A percentile compares a stretch with the other conserved stretches of the same genome.
Evolutionary conservation across 2,113 vertebrate genomes (phyloP).

Genomic region (Catharus minimus): DNA sequence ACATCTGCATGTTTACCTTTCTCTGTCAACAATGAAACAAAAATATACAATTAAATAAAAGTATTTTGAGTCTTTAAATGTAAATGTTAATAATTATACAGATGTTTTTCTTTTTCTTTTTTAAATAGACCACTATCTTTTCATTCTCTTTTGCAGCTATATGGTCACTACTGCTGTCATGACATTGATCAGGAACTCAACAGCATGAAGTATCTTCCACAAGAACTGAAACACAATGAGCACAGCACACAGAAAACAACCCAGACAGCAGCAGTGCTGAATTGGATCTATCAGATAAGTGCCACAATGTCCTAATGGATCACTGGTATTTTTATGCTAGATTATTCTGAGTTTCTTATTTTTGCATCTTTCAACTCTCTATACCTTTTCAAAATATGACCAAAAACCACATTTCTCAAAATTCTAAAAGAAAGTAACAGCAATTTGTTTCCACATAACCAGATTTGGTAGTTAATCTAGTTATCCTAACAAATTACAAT

Average conservation of each 20-base stretch:
- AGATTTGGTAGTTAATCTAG: background rate
- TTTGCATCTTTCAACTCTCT: background rate
- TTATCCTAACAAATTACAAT: background rate
- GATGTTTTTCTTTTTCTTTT: background rate
- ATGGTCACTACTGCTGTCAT: background rate
- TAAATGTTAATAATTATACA: background rate
- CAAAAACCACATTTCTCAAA: background rate
- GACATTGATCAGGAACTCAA: background rate
- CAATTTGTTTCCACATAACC: background rate
- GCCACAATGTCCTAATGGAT: background rate
- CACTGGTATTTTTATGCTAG: background rate
- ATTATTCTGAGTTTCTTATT: background rate
- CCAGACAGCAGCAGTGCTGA: background rate
- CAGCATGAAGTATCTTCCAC: background rate
- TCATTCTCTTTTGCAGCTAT: background rate
- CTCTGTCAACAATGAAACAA: background rate
- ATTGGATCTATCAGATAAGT: background rate
- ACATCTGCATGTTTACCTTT: background rate
- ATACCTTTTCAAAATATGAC: background rate
- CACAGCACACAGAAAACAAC: background rate
- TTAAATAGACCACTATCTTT: background rate
- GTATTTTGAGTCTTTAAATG: background rate
- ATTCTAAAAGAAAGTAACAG: background rate
- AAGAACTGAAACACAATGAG: background rate
- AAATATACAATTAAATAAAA: background rate